phyloP scores from a whole-genome alignment of 2,888 invertebrate genomes.

The Drosophila algonquin region DNA sequence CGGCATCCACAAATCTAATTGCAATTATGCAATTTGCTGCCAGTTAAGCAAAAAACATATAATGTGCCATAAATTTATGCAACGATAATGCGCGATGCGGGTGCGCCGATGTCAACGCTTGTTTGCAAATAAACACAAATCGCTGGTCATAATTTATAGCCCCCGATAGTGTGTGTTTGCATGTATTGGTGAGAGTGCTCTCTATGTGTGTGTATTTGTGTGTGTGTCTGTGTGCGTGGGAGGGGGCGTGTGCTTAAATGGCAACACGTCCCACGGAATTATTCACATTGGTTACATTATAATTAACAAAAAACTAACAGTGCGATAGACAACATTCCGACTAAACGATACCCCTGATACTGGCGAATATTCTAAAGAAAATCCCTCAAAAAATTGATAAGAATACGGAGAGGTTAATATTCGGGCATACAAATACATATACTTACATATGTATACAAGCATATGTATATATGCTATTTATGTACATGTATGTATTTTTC shows the following conservation, averaged over 20 bases:
- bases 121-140: slow-evolving; percentile 76
- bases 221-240: slow-evolving; percentile 3
- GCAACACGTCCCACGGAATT: slow-evolving; percentile 33
- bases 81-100: slow-evolving; percentile 32
- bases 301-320: slow-evolving; percentile 39
- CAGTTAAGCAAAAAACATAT: slow-evolving; percentile 61
- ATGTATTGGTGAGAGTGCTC: neutral
- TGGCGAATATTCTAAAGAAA: neutral
- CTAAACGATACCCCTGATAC: neutral
- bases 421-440: too few relatives aligned
- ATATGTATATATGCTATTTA: too few relatives aligned
- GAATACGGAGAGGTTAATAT: neutral
- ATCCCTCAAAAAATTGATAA: neutral
- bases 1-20: slow-evolving; percentile 63
- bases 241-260: slow-evolving; percentile 32
- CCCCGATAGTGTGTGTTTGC: neutral
- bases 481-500: too few relatives aligned
- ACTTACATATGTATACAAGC: too few relatives aligned
- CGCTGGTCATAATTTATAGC: slow-evolving; percentile 44
- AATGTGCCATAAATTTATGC: slow-evolving; percentile 46
- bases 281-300: slow-evolving; percentile 38
- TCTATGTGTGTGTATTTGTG: slow-evolving; percentile 10
- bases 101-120: slow-evolving; percentile 37
- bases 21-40: slow-evolving; percentile 76
- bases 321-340: neutral